These are phyloP conservation scores for Pseudobourletiella spinata DNA, from an alignment of 1,140 invertebrate species.

Conservation along the genomic window DNA sequence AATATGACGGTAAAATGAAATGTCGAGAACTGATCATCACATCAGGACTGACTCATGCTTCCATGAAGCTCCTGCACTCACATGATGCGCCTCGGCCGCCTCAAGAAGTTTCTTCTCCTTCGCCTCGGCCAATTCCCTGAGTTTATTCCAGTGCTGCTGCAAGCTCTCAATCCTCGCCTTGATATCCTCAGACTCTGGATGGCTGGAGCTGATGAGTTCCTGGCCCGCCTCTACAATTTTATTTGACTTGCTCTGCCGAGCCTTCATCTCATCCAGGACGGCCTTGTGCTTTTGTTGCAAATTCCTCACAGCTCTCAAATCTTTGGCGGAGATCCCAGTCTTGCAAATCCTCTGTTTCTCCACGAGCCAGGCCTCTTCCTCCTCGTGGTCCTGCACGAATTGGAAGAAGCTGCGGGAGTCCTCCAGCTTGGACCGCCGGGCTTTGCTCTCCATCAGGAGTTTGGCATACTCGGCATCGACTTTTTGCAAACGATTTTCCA, in stretches of 20 bases:
- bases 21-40: background rate
- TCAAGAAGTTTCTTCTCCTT: slow-evolving; percentile 81
- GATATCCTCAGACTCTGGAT: slow-evolving; percentile 67
- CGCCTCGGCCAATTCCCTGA: slow-evolving; percentile 72
- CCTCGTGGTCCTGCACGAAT: slow-evolving; percentile 87
- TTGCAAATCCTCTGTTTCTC: slow-evolving; percentile 84
- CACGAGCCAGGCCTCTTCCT: slow-evolving; percentile 85
- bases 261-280: slow-evolving; percentile 84
- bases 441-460: slow-evolving; percentile 61
- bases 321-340: slow-evolving; percentile 83
- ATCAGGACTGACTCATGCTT: no score
- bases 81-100: slow-evolving; percentile 85
- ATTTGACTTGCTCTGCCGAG: slow-evolving; percentile 66
- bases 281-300: slow-evolving; percentile 88
- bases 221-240: slow-evolving; percentile 64
- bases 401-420: slow-evolving; percentile 89
- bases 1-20: no score
- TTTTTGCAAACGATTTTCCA: slow-evolving; percentile 59
- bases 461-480: slow-evolving; percentile 50
- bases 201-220: slow-evolving; percentile 62
- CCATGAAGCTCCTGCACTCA: no score
- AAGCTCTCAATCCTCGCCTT: slow-evolving; percentile 67
- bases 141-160: slow-evolving; percentile 71
- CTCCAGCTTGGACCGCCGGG: slow-evolving; percentile 70
- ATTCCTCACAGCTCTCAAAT: slow-evolving; percentile 77